Evolutionary conservation across 2,113 vertebrate species (phyloP).

Genomic region (Peucedramus taeniatus): DNA sequence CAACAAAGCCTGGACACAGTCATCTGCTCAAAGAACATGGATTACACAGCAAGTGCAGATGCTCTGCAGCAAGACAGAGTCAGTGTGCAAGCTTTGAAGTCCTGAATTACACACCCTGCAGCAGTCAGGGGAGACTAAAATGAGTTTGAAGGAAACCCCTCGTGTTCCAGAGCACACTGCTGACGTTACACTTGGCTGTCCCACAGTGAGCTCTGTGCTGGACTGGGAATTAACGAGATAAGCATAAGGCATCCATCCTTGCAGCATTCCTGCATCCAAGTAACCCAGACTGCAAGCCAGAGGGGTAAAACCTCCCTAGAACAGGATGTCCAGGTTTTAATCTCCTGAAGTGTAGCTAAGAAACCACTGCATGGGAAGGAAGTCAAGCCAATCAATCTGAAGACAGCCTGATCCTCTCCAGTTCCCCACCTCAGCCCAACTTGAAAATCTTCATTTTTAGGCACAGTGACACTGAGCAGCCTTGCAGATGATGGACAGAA

Average conservation of each 20-base stretch:
- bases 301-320: background rate
- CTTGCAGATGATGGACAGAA: accelerated
- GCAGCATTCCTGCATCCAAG: background rate
- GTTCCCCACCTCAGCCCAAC: background rate
- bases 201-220: background rate
- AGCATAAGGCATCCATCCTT: background rate
- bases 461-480: background rate
- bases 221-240: background rate
- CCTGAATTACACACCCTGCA: background rate
- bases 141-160: background rate
- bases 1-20: background rate
- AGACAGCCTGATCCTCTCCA: background rate
- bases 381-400: background rate
- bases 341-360: background rate
- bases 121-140: background rate
- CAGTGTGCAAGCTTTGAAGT: background rate
- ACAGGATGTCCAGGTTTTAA: constrained; percentile 2
- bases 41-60: background rate
- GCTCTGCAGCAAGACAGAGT: background rate
- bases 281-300: background rate
- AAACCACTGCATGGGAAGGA: background rate
- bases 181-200: background rate
- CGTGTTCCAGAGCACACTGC: background rate
- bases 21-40: background rate
- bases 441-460: background rate